Conservation (phyloP, 2,797 vertebrate species). For the Sitta carolinensis region DNA sequence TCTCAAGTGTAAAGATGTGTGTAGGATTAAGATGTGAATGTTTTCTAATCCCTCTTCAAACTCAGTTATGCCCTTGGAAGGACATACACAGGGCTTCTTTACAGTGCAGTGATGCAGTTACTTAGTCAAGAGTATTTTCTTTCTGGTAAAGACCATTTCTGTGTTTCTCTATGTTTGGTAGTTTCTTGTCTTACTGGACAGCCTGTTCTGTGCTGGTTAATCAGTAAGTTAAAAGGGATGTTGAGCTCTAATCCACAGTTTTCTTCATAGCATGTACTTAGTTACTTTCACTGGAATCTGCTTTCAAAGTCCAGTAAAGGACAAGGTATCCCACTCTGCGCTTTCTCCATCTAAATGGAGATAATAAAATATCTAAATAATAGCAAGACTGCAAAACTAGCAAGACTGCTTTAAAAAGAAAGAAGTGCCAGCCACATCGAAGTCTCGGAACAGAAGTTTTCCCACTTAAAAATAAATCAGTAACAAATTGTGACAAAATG, state of each 20-base stretch:
- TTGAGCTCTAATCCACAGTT: background rate
- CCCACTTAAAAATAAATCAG: background rate
- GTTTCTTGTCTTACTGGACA: background rate
- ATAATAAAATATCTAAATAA: background rate
- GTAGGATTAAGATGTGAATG: background rate
- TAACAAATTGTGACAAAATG: background rate
- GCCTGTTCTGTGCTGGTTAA: background rate
- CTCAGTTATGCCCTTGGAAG: background rate
- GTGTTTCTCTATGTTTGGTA: background rate
- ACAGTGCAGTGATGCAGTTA: background rate
- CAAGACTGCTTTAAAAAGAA: background rate
- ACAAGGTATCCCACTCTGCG: background rate
- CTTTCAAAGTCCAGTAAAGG: conserved; percentile 22
- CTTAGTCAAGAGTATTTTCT: background rate
- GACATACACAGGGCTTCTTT: background rate
- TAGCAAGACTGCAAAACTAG: background rate
- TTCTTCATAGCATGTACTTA: background rate
- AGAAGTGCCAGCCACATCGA: background rate
- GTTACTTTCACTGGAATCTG: conserved; percentile 5
- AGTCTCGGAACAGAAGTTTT: background rate
- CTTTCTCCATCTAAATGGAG: background rate
- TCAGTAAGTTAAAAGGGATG: background rate
- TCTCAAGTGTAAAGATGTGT: background rate
- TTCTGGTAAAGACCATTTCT: background rate
- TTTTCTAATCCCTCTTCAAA: background rate